Base-by-base conservation (phyloP, 1,140 invertebrate species). In the Bombus confusus region DNA sequence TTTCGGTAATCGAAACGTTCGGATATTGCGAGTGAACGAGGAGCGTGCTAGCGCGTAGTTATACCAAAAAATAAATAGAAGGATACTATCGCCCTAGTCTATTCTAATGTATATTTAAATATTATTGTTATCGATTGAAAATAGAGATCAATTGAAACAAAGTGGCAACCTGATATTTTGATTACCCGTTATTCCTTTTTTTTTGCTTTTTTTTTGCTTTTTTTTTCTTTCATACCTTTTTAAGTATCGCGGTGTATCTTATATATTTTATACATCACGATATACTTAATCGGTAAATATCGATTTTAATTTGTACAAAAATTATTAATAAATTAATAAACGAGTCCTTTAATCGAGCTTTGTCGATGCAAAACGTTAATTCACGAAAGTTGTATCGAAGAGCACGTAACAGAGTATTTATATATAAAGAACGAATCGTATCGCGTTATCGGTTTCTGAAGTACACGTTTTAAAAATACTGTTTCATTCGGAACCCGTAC, bases 91-190 rank as follows among this genome's bases (percentile, higher is more conserved):
- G 87, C 84, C 87, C 93, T 93, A 93, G 92, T 93, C 93, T 91
- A 91, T 82, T 83, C 74, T 81, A 87, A 85, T 87, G 69, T 91
- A 88, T 90, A 90, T 90, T 89, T 88, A 91, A 92, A 87, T 92
- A 91, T 91, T 91, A 87, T 92, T 92, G 88, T 92, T 89, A 91
- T 91, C 86, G 43, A 92, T 83, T 92, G 86, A 85, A 92, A 92
- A 91, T 92, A 91, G 84, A 92, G 72, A 89, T 72, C 52, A 72
- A 85, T 87, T 78, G 62, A 41, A 79, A 75, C 15, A n/a, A 64
- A 62, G 31, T 57, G n/a, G 28, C 6, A 31, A 3, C 57, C 25
- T 37, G 13, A 25, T 68, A 62, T 8, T 34, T 68, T 85, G 5
- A 39, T 47, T 66, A 57, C 6, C 57, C 59, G 47, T 15, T 6